Base-by-base conservation (phyloP, 2,888 invertebrate species). In the Oxystoma pomonae region DNA sequence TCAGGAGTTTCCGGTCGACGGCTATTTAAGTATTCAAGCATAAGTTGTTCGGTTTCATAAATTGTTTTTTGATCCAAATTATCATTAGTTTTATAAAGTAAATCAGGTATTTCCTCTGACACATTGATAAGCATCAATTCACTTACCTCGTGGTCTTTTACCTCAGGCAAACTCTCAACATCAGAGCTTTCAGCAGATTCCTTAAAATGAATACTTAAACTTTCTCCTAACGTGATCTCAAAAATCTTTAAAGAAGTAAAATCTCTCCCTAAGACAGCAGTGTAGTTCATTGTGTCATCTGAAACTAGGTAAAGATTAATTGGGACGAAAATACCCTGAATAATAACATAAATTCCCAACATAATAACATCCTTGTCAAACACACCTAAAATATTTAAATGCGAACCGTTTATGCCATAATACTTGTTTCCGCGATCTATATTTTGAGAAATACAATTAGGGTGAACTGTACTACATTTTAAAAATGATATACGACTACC, bases 401-500 rank as follows among this genome's bases (percentile, higher is more conserved):
- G 21, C 7, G 65, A 64, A 58, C 71, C 57, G 53, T 65, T 65
- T 3, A 61, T 58, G n/a, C 63, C 63, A 16, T 2, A 49, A 58
- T 17, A 65, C 20, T 50, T 62, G 16, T 61, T 50, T 17, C 20
- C 52, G 18, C 50, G 20, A 49, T 55, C 35, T 19, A 20, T 22
- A 58, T 52, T 18, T 12, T 21, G 1, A 51, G 16, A 57, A 62
- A 53, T 19, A 58, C 53, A 53, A 58, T 35, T 16, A 18, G 16
- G n/a, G 61, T 60, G 53, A 55, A 58, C 59, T 58, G 53, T n/a
- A 58, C 62, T 51, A 17, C n/a, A 16, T 60, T 63, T 56, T 63
- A 64, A 20, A 2, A 67, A 51, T 49, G 60, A 63, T 19, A 67
- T 63, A 2, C 63, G 65, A 35, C 62, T 65, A 52, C 67, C 66